Evolutionary conservation across 2,888 invertebrate species (phyloP).

Genomic region (Drosophila dives): DNA sequence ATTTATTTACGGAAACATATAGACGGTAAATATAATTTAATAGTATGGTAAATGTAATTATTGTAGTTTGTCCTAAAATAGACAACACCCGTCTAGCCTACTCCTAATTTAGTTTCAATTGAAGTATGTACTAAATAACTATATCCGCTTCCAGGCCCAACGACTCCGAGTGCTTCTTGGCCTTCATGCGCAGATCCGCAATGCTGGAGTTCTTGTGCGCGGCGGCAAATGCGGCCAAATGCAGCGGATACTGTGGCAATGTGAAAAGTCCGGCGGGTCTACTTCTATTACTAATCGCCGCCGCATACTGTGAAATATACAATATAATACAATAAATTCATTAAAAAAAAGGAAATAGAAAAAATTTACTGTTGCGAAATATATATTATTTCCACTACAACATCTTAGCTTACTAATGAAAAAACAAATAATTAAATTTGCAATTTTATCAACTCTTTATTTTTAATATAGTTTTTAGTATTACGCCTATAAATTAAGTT

Average conservation of each 20-base stretch:
- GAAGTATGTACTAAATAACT: constrained; percentile 63
- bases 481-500: background rate
- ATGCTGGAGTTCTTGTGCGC: constrained; percentile 95
- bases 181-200: constrained; percentile 96
- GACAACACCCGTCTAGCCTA: constrained; percentile 48
- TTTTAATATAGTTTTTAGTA: background rate
- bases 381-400: background rate
- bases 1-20: constrained; percentile 55
- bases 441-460: background rate
- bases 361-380: background rate
- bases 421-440: background rate
- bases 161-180: constrained; percentile 96
- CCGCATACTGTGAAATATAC: constrained; percentile 86
- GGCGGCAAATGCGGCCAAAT: constrained; percentile 92
- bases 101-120: constrained; percentile 19
- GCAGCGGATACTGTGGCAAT: constrained; percentile 89
- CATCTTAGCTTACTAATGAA: background rate
- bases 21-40: constrained; percentile 38
- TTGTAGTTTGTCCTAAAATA: constrained; percentile 55
- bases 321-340: background rate
- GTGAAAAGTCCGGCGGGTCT: constrained; percentile 86
- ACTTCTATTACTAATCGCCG: constrained; percentile 87
- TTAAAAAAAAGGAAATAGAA: constrained; percentile 27
- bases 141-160: constrained; percentile 86
- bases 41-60: constrained; percentile 53